Evolutionary conservation across 1,140 invertebrate species (phyloP).

Genomic region (Polypedilum vanderplanki): DNA sequence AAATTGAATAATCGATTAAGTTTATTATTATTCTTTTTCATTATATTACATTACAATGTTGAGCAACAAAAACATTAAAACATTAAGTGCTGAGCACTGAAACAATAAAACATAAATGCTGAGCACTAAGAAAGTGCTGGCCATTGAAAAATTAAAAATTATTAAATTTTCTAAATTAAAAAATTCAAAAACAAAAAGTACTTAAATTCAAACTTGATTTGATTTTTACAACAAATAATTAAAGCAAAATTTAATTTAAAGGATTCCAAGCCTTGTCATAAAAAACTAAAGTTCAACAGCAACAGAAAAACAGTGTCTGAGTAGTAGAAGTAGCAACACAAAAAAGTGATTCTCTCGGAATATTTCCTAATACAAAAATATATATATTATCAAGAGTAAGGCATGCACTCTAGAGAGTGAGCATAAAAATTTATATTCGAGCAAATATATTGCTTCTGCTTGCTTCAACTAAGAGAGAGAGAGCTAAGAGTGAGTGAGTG

Average conservation of each 20-base stretch:
- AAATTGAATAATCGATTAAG: no score
- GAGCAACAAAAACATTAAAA: no score
- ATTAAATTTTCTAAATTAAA: no score
- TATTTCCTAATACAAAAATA: slow-evolving; percentile 20
- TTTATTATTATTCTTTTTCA: no score
- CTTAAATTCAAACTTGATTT: no score
- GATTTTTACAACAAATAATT: no score
- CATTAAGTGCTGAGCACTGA: no score
- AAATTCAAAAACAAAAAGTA: no score
- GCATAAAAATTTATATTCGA: slow-evolving; percentile 29
- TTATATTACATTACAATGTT: no score
- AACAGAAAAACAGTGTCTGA: background rate
- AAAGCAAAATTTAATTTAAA: background rate
- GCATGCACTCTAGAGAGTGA: slow-evolving; percentile 21
- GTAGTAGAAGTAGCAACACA: background rate
- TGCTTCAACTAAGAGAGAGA: background rate
- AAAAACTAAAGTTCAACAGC: background rate
- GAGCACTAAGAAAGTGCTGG: no score
- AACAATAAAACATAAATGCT: no score
- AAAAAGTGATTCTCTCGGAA: slow-evolving; percentile 2
- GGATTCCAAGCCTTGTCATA: background rate
- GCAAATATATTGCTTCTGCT: slow-evolving; percentile 27
- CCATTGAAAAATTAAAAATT: no score
- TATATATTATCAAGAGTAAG: slow-evolving; percentile 25
- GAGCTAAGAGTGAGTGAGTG: slow-evolving; percentile 6